phyloP scores from a whole-genome alignment of 2,888 invertebrate genomes.

The Hydropsyche betteni region DNA sequence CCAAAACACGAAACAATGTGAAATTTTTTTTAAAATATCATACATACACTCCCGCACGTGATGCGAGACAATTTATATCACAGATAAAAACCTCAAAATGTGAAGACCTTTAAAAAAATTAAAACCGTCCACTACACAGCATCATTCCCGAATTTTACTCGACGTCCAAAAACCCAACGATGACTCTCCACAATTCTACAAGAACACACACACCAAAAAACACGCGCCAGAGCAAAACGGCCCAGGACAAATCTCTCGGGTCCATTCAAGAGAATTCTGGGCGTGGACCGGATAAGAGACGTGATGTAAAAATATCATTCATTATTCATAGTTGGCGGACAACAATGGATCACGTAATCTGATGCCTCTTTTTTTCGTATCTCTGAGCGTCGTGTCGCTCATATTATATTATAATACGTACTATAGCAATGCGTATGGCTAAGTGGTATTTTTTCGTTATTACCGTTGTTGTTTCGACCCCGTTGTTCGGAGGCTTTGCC shows the following conservation, averaged over 20 bases:
- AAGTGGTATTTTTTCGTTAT: not conserved
- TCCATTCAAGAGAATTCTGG: constrained; percentile 47
- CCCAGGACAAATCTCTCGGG: constrained; percentile 29
- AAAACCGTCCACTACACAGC: no score
- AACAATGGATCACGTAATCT: constrained; percentile 45
- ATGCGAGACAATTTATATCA: no score
- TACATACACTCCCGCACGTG: no score
- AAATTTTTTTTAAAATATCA: no score
- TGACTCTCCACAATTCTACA: no score
- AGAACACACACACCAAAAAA: no score
- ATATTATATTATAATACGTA: not conserved
- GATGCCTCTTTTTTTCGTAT: constrained; percentile 29
- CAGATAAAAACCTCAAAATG: no score
- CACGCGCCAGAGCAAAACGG: not conserved
- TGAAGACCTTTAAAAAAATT: no score
- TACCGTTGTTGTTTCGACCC: not conserved
- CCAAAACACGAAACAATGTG: no score
- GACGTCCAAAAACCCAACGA: no score
- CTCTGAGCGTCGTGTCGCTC: constrained; percentile 7
- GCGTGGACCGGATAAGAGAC: constrained; percentile 46
- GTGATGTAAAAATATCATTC: constrained; percentile 41
- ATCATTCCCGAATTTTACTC: no score
- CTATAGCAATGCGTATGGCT: not conserved
- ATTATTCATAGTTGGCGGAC: constrained; percentile 43
- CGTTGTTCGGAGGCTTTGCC: not conserved